Percentiles rank a stretch among this genome's conserved stretches.
phyloP scores from a whole-genome alignment of 2,797 vertebrate genomes.

The Hyperoplus immaculatus region DNA sequence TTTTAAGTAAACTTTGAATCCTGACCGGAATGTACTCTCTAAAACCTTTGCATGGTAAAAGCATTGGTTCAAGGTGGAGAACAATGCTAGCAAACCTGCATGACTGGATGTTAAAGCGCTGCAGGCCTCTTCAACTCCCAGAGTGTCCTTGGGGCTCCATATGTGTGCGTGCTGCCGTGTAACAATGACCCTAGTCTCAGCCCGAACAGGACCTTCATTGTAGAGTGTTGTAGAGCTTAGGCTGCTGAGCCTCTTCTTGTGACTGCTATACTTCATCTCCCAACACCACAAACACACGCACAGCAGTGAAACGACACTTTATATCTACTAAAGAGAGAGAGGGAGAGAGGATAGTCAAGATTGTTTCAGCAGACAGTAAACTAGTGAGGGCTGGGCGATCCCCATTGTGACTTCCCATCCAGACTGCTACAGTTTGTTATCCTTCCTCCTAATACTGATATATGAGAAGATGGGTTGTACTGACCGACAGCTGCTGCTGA shows the following conservation, averaged over 20 bases:
- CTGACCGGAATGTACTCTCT: conserved; percentile 2
- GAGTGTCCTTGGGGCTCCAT: conserved; percentile 71
- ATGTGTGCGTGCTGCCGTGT: conserved; percentile 67
- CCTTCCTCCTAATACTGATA: conserved; percentile 24
- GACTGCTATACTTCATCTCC: conserved; percentile 83
- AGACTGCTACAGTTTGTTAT: conserved; percentile 39
- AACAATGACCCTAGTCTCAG: conserved; percentile 84
- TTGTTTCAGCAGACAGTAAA: conserved; percentile 56
- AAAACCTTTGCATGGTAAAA: conserved; percentile 13
- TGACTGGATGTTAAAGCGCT: conserved; percentile 60
- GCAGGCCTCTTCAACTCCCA: conserved; percentile 63
- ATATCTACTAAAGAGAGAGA: conserved; percentile 53
- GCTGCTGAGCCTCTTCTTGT: conserved; percentile 85
- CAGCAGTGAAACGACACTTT: conserved; percentile 68
- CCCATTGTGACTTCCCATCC: conserved; percentile 33
- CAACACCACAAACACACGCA: conserved; percentile 63
- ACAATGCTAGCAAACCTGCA: conserved; percentile 73
- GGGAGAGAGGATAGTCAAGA: conserved; percentile 26
- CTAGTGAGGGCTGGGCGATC: conserved; percentile 54
- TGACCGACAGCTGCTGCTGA: conserved; percentile 40
- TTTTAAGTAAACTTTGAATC: neutral
- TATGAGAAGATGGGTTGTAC: conserved; percentile 45
- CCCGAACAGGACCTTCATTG: conserved; percentile 85
- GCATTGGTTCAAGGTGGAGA: conserved; percentile 38
- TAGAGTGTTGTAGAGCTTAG: conserved; percentile 77